These are phyloP conservation scores for Dunckerocampus dactyliophorus DNA, from an alignment of 2,113 vertebrate species.

Conservation along the genomic window DNA sequence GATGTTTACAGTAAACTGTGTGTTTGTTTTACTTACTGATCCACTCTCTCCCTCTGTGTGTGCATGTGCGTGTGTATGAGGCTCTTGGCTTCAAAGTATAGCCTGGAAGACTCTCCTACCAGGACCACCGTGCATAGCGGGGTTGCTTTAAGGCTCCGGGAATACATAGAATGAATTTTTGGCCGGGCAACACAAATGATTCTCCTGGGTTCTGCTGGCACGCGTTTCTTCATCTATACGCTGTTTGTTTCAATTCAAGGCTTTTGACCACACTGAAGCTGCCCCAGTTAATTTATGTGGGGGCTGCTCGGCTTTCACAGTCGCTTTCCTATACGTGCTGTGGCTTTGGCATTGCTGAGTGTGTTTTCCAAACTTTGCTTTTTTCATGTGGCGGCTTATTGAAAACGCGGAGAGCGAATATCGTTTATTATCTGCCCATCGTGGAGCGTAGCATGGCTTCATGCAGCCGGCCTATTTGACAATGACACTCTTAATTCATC, in stretches of 20 bases:
- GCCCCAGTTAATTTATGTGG: background rate
- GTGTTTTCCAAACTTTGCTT: background rate
- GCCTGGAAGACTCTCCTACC: constrained; percentile 7
- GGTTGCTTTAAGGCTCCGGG: constrained; percentile 31
- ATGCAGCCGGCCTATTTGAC: too few species aligned
- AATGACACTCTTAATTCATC: background rate
- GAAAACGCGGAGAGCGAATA: background rate
- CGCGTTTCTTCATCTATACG: constrained; percentile 11
- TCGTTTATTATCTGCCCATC: background rate
- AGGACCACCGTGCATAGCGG: too few species aligned
- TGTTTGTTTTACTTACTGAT: too few species aligned
- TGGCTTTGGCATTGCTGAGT: background rate
- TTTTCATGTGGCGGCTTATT: too few species aligned
- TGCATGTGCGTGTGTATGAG: too few species aligned
- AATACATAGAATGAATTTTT: constrained; percentile 39
- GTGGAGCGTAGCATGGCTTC: background rate
- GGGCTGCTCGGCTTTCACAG: background rate
- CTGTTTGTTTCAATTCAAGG: constrained; percentile 5
- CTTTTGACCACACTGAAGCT: background rate
- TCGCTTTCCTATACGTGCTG: constrained; percentile 40
- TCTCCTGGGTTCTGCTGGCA: background rate
- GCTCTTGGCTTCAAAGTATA: too few species aligned
- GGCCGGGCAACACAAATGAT: constrained; percentile 15
- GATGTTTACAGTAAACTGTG: too few species aligned
- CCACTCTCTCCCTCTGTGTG: too few species aligned